Base-by-base conservation (phyloP, 2,888 invertebrate genomes). In the Catocala nupta region DNA sequence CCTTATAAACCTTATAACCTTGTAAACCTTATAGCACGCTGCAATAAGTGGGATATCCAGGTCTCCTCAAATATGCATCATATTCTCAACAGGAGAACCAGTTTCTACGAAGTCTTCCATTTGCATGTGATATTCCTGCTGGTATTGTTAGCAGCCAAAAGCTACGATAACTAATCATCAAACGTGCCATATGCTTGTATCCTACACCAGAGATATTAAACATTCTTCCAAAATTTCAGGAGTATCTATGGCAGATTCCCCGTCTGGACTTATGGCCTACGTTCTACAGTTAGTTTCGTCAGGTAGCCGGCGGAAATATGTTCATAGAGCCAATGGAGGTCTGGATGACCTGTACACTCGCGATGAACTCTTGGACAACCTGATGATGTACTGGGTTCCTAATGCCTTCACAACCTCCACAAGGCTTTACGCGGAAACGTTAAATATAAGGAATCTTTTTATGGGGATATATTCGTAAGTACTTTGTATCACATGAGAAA, bases 311-410 rank as follows among this genome's bases (percentile, higher is more conserved):
- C 58, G 0, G 5, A 25, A 54, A 0, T 63, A 55, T 36, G 36
- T 60, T 9, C 6, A 55, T 45, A 62, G 43, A 54, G n/a, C 7
- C 2, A 66, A 68, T 43, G 62, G 59, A 16, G 68, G 68, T 10
- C 43, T 69, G 7, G 44, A 52, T 11, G 70, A 68, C 1, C 8
- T 62, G 5, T 70, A 58, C 52, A 10, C 54, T n/a, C 49, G 57
- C 0, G 71, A 73, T 7, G 64, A 68, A n/a, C 34, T 77, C 34
- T 55, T 77, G 11, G 76, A 77, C 55, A 75, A 72, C 44, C 33
- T 73, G 4, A 75, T 73, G 76, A 47, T 71, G 0, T 73, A 70
- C 36, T 76, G 75, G 75, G 5, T 33, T 0, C 59, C 60, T 2
- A 68, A 67, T 11, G 47, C 57, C 7, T 60, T 70, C 6, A 65